phyloP scores from a whole-genome alignment of 2,113 vertebrate species.

The Prinia subflava region DNA sequence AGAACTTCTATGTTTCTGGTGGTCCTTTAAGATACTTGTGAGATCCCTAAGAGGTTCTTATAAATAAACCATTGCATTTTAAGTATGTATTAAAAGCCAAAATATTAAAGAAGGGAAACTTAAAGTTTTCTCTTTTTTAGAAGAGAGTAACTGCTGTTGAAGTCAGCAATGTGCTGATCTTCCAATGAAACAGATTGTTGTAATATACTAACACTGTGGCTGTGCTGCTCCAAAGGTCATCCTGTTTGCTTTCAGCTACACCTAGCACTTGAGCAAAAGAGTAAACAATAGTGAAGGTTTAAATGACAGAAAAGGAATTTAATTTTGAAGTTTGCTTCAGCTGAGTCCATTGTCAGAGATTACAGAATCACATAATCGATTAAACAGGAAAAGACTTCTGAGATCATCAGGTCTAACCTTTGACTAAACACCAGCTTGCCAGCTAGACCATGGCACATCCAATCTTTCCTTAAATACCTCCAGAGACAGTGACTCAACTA shows the following conservation, averaged over 20 bases:
- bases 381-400: neutral
- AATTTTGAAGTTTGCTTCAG: neutral
- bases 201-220: neutral
- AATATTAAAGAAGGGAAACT: neutral
- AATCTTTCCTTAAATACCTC: neutral
- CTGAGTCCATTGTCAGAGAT: neutral
- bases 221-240: neutral
- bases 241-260: neutral
- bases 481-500: neutral
- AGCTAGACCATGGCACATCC: neutral
- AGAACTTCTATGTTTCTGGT: neutral
- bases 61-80: neutral
- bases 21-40: neutral
- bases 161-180: neutral
- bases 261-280: neutral
- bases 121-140: neutral
- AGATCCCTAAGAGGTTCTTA: neutral
- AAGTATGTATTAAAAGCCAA: neutral
- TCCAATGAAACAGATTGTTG: neutral
- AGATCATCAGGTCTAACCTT: neutral
- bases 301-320: neutral
- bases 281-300: neutral
- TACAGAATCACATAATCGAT: neutral
- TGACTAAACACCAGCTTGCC: neutral
- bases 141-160: neutral